Conservation (phyloP, 2,888 invertebrate genomes). For the Synergus laeviventris region DNA sequence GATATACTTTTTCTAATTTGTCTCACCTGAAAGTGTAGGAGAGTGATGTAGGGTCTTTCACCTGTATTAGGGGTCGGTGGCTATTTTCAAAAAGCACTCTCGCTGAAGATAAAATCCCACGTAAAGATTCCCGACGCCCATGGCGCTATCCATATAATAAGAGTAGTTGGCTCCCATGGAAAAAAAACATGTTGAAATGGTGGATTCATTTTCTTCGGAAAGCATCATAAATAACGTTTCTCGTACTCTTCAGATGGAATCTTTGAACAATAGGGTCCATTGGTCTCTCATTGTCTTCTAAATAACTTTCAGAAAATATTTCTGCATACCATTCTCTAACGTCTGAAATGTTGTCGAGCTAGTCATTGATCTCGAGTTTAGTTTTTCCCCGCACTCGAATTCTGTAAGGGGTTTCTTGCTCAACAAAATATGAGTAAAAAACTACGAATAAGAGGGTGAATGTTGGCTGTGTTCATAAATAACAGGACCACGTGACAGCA, state of each 20-base stretch:
- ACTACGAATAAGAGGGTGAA: slow-evolving; percentile 71
- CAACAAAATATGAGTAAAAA: slow-evolving; percentile 66
- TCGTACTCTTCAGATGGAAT: background rate
- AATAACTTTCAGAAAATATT: background rate
- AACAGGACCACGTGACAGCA: slow-evolving; percentile 67
- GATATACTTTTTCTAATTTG: background rate
- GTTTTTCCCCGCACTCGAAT: slow-evolving; percentile 50
- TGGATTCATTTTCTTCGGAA: slow-evolving; percentile 55
- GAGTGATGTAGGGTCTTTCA: slow-evolving; percentile 16
- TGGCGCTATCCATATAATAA: slow-evolving; percentile 8
- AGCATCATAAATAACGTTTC: slow-evolving; percentile 65
- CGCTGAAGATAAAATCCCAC: slow-evolving; percentile 4
- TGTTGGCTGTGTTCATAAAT: slow-evolving; percentile 68
- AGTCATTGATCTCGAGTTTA: slow-evolving; percentile 4
- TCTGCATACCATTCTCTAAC: background rate
- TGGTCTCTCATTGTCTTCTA: background rate
- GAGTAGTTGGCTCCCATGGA: background rate
- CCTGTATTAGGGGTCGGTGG: slow-evolving; percentile 24
- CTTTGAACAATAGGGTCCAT: background rate
- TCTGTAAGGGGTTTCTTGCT: slow-evolving; percentile 55
- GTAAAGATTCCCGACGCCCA: slow-evolving; percentile 8
- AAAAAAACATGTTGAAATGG: background rate
- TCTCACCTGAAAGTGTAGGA: slow-evolving; percentile 19
- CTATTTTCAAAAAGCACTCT: slow-evolving; percentile 33
- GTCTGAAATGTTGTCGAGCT: background rate